Conservation (phyloP, 1,140 invertebrate species). For the Semibalanus balanoides region DNA sequence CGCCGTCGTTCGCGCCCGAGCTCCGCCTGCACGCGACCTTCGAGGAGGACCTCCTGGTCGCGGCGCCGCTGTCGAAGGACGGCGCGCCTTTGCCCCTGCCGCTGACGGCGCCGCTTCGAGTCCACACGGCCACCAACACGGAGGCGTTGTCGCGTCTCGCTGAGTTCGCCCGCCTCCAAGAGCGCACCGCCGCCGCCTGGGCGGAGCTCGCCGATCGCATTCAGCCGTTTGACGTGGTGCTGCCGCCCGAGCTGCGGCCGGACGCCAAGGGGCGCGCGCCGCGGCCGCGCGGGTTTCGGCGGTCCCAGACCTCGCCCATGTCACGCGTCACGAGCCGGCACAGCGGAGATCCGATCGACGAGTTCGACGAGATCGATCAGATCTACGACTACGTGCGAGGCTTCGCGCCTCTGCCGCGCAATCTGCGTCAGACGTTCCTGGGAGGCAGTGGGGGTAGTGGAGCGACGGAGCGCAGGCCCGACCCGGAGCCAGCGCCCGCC, state of each 20-base stretch:
- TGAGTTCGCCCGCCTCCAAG: constrained; percentile 62
- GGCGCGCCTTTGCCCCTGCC: constrained; percentile 61
- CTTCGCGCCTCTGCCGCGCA: constrained; percentile 69
- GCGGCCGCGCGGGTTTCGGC: constrained; percentile 25
- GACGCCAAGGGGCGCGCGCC: constrained; percentile 15
- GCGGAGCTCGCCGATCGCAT: constrained; percentile 70
- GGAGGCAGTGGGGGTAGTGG: too few species aligned
- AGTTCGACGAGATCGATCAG: constrained; percentile 92
- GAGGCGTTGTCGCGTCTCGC: constrained; percentile 59
- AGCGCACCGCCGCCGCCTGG: constrained; percentile 59
- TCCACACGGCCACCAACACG: constrained; percentile 67
- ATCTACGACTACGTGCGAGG: constrained; percentile 91
- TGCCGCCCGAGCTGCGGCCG: constrained; percentile 19
- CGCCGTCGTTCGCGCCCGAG: constrained; percentile 61
- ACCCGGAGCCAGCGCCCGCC: constrained; percentile 27
- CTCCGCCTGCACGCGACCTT: constrained; percentile 66
- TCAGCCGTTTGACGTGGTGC: constrained; percentile 26
- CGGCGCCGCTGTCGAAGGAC: constrained; percentile 61
- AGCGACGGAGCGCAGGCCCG: constrained; percentile 28
- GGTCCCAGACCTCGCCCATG: constrained; percentile 24
- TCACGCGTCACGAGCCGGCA: constrained; percentile 32
- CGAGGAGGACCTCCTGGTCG: constrained; percentile 65
- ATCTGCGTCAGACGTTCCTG: constrained; percentile 33
- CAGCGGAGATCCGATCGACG: constrained; percentile 44
- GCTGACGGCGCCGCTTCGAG: constrained; percentile 65